A percentile compares a stretch with the other conserved stretches of the same genome.
phyloP scores from a whole-genome alignment of 2,113 vertebrate genomes.

The Pelvicachromis taeniatus region DNA sequence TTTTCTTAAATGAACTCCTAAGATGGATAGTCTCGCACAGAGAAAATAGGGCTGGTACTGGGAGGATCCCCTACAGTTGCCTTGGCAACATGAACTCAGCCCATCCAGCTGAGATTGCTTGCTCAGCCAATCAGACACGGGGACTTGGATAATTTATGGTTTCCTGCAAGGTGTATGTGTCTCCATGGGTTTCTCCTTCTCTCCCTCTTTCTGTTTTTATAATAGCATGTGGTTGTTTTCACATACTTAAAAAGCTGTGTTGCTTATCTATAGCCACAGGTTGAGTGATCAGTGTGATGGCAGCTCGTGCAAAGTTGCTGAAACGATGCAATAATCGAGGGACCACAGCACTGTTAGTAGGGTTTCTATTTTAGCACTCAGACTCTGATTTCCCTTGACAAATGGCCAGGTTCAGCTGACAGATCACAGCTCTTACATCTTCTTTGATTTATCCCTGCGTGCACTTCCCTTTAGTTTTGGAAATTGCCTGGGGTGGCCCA shows the following conservation, averaged over 20 bases:
- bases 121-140: conserved; percentile 61
- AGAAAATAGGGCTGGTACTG: conserved; percentile 46
- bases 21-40: neutral
- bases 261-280: neutral
- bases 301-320: neutral
- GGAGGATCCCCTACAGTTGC: conserved; percentile 63
- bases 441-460: conserved; percentile 54
- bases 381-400: conserved; percentile 1
- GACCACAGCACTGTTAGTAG: neutral
- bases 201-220: neutral
- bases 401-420: conserved; percentile 7
- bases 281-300: neutral
- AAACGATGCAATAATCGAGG: neutral
- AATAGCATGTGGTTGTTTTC: neutral
- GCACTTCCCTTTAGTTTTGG: conserved; percentile 51
- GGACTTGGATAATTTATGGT: conserved; percentile 67
- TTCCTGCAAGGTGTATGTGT: conserved; percentile 48
- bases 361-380: neutral
- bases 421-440: conserved; percentile 9
- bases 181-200: neutral
- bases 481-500: conserved; percentile 52
- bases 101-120: conserved; percentile 57
- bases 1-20: neutral
- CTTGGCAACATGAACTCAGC: conserved; percentile 76
- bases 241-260: neutral